phyloP scores from a whole-genome alignment of 2,888 invertebrate genomes.

The Drosophila colorata region DNA sequence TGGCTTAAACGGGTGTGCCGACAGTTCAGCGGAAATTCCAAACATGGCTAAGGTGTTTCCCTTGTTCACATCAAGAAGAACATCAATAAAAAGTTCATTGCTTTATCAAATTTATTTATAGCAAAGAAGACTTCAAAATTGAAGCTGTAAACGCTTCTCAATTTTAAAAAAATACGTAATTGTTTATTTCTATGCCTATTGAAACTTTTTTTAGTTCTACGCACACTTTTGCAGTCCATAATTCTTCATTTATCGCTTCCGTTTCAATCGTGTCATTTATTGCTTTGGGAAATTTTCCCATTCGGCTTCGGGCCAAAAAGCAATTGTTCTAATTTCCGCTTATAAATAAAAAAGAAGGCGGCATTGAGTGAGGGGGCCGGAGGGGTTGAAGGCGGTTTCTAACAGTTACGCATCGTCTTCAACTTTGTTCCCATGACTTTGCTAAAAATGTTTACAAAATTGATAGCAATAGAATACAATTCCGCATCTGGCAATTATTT shows the following conservation, averaged over 20 bases:
- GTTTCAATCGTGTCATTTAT: slow-evolving; percentile 27
- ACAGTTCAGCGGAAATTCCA: slow-evolving; percentile 25
- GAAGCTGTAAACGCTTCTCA: too few species aligned
- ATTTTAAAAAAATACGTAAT: not conserved
- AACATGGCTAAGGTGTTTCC: not conserved
- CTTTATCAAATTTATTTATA: slow-evolving; percentile 13
- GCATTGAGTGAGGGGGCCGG: not conserved
- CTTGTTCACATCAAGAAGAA: slow-evolving; percentile 1
- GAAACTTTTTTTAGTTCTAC: not conserved
- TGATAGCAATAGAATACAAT: slow-evolving; percentile 58
- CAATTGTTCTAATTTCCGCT: slow-evolving; percentile 62
- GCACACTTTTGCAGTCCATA: slow-evolving; percentile 1
- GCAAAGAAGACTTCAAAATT: too few species aligned
- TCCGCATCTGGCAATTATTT: slow-evolving; percentile 71
- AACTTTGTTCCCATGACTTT: slow-evolving; percentile 50
- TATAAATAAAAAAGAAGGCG: slow-evolving; percentile 26
- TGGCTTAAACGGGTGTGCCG: slow-evolving; percentile 15
- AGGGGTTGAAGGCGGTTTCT: too few species aligned
- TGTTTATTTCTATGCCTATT: not conserved
- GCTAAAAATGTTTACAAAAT: slow-evolving; percentile 28
- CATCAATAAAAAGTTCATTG: slow-evolving; percentile 24
- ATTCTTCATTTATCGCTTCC: slow-evolving; percentile 45
- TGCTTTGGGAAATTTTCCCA: slow-evolving; percentile 19
- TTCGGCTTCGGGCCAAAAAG: slow-evolving; percentile 1
- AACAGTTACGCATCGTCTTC: slow-evolving; percentile 15